Base-by-base conservation (phyloP, 1,140 invertebrate species). In the Venustaconcha ellipsiformis region DNA sequence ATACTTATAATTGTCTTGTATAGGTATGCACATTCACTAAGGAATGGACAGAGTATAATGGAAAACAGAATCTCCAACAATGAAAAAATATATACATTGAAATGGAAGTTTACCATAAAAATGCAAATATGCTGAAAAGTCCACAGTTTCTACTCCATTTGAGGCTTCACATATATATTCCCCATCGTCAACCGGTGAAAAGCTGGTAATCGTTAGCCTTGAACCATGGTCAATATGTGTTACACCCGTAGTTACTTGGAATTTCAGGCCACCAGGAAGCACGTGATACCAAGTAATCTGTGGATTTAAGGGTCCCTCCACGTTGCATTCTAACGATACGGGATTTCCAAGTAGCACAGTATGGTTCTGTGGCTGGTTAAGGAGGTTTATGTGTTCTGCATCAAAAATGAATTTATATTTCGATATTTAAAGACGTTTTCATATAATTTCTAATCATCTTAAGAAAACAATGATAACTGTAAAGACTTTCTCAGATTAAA, bases 341-440 rank as follows among this genome's bases (percentile, higher is more conserved):
- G 75, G 64, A 23, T 67, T 77, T 20, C 75, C 75, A 18, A 57
- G 55, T 65, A 77, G 67, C 14, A 77, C 70, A n/a, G 75, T 77
- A 30, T 71, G 30, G 37, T 77, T 77, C 14, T 72, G 68, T 62
- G 75, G 75, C 1, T 57, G 30, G 48, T 72, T 66, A 26, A 59
- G 64, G 48, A 77, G 68, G 20, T 55, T 67, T 12, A 77, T 48
- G 58, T 77, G 75, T 58, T 77, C 75, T 77, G 65, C 60, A 72
- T 60, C 15, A 15, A 65, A 60, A 60, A 60, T 20, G 20, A n/a
- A n/a, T 62, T 18, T 14, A n/a, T 11, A 18, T 62, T 3, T 23
- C 6, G 59, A 23, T n/a, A 62, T n/a, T 23, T 62, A 0, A 11
- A 62, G 13, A 0, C 5, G 14, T 14, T 18, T 62, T 18, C 4